These are phyloP conservation scores for Hydra vulgaris DNA, from an alignment of 30 jellyfish, hydroid and myxozoan species.

Conservation along the genomic window DNA sequence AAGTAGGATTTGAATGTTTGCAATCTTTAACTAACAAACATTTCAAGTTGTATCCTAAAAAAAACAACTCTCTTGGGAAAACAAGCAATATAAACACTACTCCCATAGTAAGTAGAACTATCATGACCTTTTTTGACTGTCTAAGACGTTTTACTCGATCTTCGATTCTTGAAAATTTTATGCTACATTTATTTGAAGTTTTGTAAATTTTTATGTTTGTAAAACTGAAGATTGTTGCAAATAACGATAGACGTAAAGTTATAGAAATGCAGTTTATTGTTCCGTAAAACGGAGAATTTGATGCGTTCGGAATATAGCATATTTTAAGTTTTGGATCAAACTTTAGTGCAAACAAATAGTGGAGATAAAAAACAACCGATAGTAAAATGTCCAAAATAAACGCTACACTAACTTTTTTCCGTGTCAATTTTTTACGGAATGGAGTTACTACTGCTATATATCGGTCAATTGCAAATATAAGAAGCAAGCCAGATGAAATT, in stretches of 20 bases:
- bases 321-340: background rate
- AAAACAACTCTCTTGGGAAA: slow-evolving; percentile 63
- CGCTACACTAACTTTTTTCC: background rate
- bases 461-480: slow-evolving; percentile 30
- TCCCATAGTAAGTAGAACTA: slow-evolving; percentile 46
- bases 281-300: background rate
- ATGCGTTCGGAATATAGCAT: slow-evolving; percentile 20
- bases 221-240: background rate
- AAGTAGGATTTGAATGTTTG: background rate
- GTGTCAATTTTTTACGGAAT: slow-evolving; percentile 6
- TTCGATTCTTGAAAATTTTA: background rate
- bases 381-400: background rate
- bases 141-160: slow-evolving; percentile 4
- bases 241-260: background rate
- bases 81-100: slow-evolving; percentile 47
- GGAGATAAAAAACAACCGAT: slow-evolving; percentile 12
- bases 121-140: slow-evolving; percentile 37
- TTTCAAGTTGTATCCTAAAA: slow-evolving; percentile 31
- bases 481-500: slow-evolving; percentile 20
- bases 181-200: background rate
- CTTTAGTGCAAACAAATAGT: slow-evolving; percentile 16
- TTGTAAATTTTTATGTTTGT: slow-evolving; percentile 20
- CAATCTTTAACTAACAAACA: slow-evolving; percentile 48
- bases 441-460: slow-evolving; percentile 34
- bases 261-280: slow-evolving; percentile 13